Conservation (phyloP, 2,888 invertebrate species). For the Tipula confusa region DNA sequence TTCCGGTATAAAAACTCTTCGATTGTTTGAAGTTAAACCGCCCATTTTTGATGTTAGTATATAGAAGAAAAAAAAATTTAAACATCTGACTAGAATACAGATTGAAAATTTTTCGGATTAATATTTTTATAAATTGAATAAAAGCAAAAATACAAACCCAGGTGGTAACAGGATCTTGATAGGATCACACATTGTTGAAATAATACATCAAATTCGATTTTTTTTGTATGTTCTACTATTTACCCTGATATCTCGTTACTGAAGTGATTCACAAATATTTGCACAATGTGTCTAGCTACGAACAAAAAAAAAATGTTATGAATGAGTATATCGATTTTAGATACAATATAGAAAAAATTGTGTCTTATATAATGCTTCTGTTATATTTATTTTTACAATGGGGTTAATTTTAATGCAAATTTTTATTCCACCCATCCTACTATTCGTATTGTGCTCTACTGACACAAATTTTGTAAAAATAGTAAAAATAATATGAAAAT, state of each 20-base stretch:
- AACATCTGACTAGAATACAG: slow-evolving; percentile 9
- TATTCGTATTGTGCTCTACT: not conserved
- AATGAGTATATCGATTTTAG: not conserved
- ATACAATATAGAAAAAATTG: not conserved
- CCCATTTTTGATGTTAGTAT: not conserved
- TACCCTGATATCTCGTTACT: not conserved
- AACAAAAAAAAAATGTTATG: not conserved
- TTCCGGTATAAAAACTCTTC: not conserved
- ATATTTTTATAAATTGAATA: not conserved
- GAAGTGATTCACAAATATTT: not conserved
- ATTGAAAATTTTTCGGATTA: not conserved
- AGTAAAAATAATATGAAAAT: not conserved
- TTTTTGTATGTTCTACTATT: not conserved
- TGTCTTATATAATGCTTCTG: not conserved
- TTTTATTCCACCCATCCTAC: not conserved
- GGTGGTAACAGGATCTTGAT: not conserved
- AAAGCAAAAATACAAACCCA: not conserved
- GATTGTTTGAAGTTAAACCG: slow-evolving; percentile 6
- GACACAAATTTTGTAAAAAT: not conserved
- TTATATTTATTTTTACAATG: not conserved
- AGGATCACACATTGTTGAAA: not conserved
- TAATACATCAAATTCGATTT: not conserved
- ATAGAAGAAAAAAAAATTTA: not conserved
- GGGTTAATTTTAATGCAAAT: slow-evolving; percentile 12
- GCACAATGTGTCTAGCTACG: not conserved